These are phyloP conservation scores for Diachasma alloeum DNA, from an alignment of 1,140 invertebrate genomes.

Conservation along the genomic window DNA sequence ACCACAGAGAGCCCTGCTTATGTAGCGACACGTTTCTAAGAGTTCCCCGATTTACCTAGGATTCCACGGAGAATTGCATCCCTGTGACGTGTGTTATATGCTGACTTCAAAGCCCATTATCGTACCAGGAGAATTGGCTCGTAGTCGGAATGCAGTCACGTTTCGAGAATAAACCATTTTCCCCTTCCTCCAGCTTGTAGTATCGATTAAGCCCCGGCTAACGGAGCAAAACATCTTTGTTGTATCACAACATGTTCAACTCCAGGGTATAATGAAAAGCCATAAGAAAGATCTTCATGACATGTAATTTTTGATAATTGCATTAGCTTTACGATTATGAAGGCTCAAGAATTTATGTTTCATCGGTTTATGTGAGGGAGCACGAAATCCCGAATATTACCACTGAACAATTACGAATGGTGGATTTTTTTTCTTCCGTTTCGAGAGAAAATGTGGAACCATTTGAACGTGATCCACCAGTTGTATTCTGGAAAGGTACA, in stretches of 20 bases:
- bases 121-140: conserved; percentile 31
- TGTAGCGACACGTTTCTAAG: not conserved
- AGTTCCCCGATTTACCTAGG: not conserved
- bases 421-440: not conserved
- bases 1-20: not conserved
- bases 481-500: not conserved
- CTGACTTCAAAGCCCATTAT: not conserved
- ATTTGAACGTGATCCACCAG: conserved; percentile 20
- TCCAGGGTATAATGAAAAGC: not conserved
- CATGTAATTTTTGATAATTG: conserved; percentile 10
- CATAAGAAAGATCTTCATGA: not conserved
- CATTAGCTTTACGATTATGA: not conserved
- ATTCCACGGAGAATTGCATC: not conserved
- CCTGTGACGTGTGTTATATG: not conserved
- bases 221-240: not conserved
- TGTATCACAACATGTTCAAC: not conserved
- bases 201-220: not conserved
- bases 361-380: not conserved
- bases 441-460: not conserved
- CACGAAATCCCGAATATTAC: not conserved
- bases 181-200: not conserved
- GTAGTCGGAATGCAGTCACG: conserved; percentile 38
- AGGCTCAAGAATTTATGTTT: not conserved
- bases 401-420: not conserved
- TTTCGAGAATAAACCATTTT: conserved; percentile 41